These are phyloP conservation scores for Metalampra italica DNA, from an alignment of 2,888 invertebrate species.

Conservation along the genomic window DNA sequence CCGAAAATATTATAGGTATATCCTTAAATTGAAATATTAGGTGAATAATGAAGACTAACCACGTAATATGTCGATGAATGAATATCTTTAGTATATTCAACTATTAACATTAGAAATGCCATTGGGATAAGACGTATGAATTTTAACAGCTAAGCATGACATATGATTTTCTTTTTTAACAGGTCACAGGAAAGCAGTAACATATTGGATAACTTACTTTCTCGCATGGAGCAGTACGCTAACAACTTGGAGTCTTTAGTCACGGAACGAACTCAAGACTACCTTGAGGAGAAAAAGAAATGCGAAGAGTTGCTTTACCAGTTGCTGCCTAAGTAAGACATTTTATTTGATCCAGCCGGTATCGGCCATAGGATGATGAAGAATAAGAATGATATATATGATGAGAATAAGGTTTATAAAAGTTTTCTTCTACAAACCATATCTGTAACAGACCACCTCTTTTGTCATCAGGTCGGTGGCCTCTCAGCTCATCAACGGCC, in stretches of 20 bases:
- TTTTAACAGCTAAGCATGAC: not conserved
- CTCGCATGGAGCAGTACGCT: conserved; percentile 99
- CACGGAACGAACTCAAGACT: conserved; percentile 97
- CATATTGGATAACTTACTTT: conserved; percentile 95
- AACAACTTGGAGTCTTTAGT: conserved; percentile 98
- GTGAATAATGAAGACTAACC: too few relatives aligned
- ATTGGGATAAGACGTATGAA: not conserved
- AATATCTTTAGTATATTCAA: too few relatives aligned
- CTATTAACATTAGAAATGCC: not conserved
- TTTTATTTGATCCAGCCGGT: too few relatives aligned
- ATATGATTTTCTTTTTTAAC: conserved; percentile 23
- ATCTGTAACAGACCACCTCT: not conserved
- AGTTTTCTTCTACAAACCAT: too few relatives aligned
- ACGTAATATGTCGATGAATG: too few relatives aligned
- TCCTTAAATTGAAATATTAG: too few relatives aligned
- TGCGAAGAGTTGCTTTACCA: conserved; percentile 98
- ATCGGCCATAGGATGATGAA: too few relatives aligned
- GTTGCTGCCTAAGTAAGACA: conserved; percentile 91
- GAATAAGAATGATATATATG: too few relatives aligned
- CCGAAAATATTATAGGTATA: too few relatives aligned
- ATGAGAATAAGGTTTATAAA: too few relatives aligned
- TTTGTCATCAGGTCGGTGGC: conserved; percentile 85
- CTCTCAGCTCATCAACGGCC: conserved; percentile 92
- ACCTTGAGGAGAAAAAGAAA: conserved; percentile 98
- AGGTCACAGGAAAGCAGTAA: conserved; percentile 95